phyloP scores from a whole-genome alignment of 1,140 invertebrate species.

The Aporrectodea caliginosa region DNA sequence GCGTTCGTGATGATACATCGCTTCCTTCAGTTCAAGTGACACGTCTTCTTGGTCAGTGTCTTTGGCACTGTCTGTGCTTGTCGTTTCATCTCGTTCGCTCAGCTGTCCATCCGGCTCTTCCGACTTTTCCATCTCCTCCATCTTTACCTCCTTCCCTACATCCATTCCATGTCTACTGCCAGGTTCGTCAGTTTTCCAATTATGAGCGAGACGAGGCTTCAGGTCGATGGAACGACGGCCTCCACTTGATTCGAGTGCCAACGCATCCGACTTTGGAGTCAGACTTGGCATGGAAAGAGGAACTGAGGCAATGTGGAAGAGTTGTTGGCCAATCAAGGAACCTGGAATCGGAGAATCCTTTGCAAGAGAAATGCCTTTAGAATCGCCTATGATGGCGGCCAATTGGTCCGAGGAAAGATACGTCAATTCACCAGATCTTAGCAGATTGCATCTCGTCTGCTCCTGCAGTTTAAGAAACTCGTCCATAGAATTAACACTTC shows the following conservation, averaged over 20 bases:
- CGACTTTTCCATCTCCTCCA: too few species aligned
- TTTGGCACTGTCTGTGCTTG: background rate
- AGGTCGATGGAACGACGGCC: too few species aligned
- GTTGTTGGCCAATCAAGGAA: background rate
- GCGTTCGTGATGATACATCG: background rate
- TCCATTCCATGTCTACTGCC: too few species aligned
- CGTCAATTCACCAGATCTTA: background rate
- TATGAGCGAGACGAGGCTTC: too few species aligned
- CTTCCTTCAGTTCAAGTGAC: background rate
- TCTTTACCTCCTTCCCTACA: too few species aligned
- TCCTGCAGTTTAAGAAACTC: background rate
- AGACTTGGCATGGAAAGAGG: too few species aligned
- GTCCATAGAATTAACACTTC: background rate
- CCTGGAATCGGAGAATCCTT: background rate
- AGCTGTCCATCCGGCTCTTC: background rate
- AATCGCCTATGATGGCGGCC: background rate
- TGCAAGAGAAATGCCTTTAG: background rate
- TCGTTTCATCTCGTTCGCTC: background rate
- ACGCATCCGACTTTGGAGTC: too few species aligned
- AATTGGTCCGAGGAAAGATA: background rate
- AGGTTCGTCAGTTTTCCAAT: too few species aligned
- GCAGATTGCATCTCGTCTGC: too few species aligned
- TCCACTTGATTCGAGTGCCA: too few species aligned
- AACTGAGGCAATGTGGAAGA: background rate
- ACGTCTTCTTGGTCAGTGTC: background rate